phyloP scores from a whole-genome alignment of 1,140 invertebrate species.

The Vanessa atalanta region DNA sequence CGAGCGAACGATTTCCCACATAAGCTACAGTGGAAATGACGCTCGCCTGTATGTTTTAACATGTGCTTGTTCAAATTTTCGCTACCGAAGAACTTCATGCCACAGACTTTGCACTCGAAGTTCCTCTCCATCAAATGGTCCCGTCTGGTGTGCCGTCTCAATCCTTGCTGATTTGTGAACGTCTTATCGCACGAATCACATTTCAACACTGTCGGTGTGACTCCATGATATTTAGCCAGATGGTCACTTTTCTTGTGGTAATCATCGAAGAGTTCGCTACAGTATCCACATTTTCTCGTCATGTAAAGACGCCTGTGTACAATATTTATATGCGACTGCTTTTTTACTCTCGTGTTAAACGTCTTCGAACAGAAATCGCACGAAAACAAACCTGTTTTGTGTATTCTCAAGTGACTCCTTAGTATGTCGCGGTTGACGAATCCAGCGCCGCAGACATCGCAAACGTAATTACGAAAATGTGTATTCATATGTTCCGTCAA shows the following conservation, averaged over 20 bases:
- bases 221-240: conserved; percentile 43
- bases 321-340: conserved; percentile 40
- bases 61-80: conserved; percentile 53
- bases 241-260: conserved; percentile 42
- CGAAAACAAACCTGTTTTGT: conserved; percentile 28
- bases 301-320: conserved; percentile 39
- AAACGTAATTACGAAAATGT: conserved; percentile 41
- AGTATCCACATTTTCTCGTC: conserved; percentile 48
- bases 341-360: conserved; percentile 41
- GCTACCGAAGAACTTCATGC: conserved; percentile 39
- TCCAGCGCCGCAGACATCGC: conserved; percentile 30
- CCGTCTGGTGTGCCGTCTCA: conserved; percentile 42
- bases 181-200: conserved; percentile 46
- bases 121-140: conserved; percentile 49
- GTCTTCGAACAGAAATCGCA: conserved; percentile 46
- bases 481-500: conserved; percentile 37
- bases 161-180: conserved; percentile 38
- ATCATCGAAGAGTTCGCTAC: conserved; percentile 45
- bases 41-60: conserved; percentile 83
- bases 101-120: conserved; percentile 43
- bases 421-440: conserved; percentile 30
- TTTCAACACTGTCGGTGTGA: conserved; percentile 28
- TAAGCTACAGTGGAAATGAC: conserved; percentile 83
- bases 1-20: conserved; percentile 83
- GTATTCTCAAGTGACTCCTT: conserved; percentile 17